Base-by-base conservation (phyloP, 2,888 invertebrate genomes). In the Epistrophella euchroma region DNA sequence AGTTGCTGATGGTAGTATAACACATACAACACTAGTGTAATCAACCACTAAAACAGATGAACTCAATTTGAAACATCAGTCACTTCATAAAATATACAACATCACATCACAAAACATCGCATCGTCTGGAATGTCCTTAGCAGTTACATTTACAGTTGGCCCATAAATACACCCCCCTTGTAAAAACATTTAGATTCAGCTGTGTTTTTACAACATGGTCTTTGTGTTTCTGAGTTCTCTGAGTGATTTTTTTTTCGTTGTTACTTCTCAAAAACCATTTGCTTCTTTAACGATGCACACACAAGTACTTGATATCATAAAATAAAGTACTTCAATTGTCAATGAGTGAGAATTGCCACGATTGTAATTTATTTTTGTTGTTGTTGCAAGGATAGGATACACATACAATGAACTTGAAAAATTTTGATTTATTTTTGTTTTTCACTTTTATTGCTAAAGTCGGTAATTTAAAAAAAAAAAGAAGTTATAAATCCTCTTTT, bases 51-150 rank as follows among this genome's bases (percentile, higher is more conserved):
- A 62, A 74, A 64, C 40, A 56, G 47, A 68, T 66, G 37, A 76
- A 76, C 58, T 25, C 58, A 35, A 66, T 68, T 58, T 35, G 32
- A 19, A 47, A 66, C 66, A 76, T 76, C 75, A 66, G 66, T 76
- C 75, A 76, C 75, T 68, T 68, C 56, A 50, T 66, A 37, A 76
- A 75, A 76, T 45, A 76, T 58, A 76, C 45, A 47, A 28, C 15
- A 47, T 47, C 45, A 15, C 40, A 35, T 35, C 35, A 47, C 19
- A 32, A 7, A 6, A 9, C 11, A 64, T 17, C 19, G 25, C 22
- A 47, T 55, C 66, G 28, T 56, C 47, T 43, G 17, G 4, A 68
- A 68, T 37, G 52, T 52, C 50, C 68, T 68, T 68, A 35, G 35
- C 35, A 66, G 66, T 66, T 66, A 47, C 19, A 66, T 66, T 50